Base-by-base conservation (phyloP, 1,140 invertebrate species). In the Drosophila nannoptera region DNA sequence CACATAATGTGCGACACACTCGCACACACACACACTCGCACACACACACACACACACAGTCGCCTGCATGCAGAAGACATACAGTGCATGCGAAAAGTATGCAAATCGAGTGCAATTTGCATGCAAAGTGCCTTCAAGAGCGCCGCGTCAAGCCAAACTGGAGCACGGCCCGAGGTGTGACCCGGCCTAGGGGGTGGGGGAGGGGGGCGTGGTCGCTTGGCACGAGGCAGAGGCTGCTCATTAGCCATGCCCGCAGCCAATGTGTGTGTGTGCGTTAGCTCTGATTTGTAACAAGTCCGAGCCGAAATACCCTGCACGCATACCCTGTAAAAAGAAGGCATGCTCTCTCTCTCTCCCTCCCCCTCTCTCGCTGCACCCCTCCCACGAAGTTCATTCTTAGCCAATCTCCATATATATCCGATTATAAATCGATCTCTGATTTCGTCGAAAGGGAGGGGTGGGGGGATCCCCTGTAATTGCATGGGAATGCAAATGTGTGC, bases 51-150 rank as follows among this genome's bases (percentile, higher is more conserved):
- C 6, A 53, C 16, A 53, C 59, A 61, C 11, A 73, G 14, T 43
- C 7, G 49, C 2, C 22, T 14, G 46, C 4, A 14, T 7, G 49
- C 0, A n/a, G 29, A 40, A 4, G 32, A 42, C 22, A 56, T 3
- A 68, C 74, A 78, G 75, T 78, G 78, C 78, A 75, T 77, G 71
- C 71, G 64, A 82, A 78, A 83, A 83, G 78, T 83, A 82, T 82
- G 78, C 78, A 83, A 83, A 82, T 82, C 72, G 67, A 75, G 74
- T 73, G 74, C 70, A 83, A 82, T 82, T 82, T 83, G 78, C 75
- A 82, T 82, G 75, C 75, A 82, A 81, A 81, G 78, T 81, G 74
- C 73, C 77, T 68, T 60, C 73, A 81, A 71, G 78, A 82, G 77
- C 77, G 62, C 55, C 46, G 53, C 54, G 52, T 54, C 65, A 62